A percentile compares a stretch with the other conserved stretches of the same genome.
phyloP scores from a whole-genome alignment of 2,113 vertebrate genomes.

The Austrofundulus limnaeus region DNA sequence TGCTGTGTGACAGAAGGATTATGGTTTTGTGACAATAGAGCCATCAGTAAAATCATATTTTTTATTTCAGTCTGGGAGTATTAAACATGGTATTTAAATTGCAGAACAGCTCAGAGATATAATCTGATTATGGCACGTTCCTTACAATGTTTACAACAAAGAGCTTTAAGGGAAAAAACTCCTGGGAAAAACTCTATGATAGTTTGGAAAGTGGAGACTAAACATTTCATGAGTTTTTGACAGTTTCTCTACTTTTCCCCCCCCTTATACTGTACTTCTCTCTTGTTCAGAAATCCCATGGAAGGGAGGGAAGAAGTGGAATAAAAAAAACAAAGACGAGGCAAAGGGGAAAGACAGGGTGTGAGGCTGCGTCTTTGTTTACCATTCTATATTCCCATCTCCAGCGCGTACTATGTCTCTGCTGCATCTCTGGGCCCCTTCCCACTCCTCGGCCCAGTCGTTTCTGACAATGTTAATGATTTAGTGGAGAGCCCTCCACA shows the following conservation, averaged over 20 bases:
- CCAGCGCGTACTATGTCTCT: constrained; percentile 50
- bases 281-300: constrained; percentile 71
- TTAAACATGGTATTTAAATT: not conserved
- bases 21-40: constrained; percentile 14
- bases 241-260: constrained; percentile 76
- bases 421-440: constrained; percentile 73
- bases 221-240: constrained; percentile 71
- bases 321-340: not conserved
- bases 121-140: constrained; percentile 11
- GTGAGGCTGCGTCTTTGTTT: constrained; percentile 74
- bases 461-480: constrained; percentile 99
- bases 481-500: constrained; percentile 91
- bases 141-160: constrained; percentile 35
- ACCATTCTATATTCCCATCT: constrained; percentile 72
- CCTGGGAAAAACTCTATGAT: constrained; percentile 30
- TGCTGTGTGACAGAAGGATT: constrained; percentile 43
- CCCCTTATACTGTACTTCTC: constrained; percentile 61
- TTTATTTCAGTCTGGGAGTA: not conserved
- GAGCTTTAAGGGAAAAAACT: constrained; percentile 33
- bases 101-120: constrained; percentile 35
- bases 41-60: constrained; percentile 19
- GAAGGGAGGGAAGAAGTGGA: constrained; percentile 32
- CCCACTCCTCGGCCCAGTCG: constrained; percentile 86
- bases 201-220: constrained; percentile 46
- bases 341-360: constrained; percentile 44